Conservation (phyloP, 1,140 invertebrate genomes). For the Rhagoletis pomonella region DNA sequence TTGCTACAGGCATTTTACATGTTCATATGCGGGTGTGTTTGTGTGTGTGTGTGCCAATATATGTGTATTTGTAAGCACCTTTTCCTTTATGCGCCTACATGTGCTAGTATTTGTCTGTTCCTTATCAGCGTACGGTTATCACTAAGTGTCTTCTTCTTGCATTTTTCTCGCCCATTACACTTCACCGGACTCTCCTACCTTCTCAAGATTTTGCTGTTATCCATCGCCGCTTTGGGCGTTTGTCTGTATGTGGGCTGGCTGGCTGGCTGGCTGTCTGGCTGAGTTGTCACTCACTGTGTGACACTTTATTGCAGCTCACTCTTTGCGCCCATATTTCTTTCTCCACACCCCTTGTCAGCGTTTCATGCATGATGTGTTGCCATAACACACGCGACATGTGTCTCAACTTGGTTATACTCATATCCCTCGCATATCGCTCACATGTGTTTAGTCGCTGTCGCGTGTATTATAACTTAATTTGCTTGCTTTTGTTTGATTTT, state of each 20-base stretch:
- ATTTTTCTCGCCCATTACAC: neutral
- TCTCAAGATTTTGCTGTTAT: neutral
- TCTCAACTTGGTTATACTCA: conserved; percentile 16
- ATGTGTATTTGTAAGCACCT: too few species aligned
- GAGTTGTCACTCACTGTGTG: conserved; percentile 20
- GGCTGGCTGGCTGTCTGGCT: too few species aligned
- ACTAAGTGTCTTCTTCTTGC: conserved; percentile 27
- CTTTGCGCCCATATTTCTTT: neutral
- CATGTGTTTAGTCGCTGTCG: neutral
- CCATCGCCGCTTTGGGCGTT: neutral
- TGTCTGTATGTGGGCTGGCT: neutral
- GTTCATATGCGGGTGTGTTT: too few species aligned
- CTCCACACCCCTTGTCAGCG: neutral
- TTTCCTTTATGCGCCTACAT: neutral
- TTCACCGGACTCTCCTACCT: neutral
- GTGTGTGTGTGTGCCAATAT: neutral
- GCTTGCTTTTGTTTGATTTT: neutral
- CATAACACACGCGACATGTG: conserved; percentile 50
- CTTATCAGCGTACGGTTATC: conserved; percentile 22
- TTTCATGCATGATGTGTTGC: neutral
- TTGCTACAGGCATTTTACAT: neutral
- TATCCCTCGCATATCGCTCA: neutral
- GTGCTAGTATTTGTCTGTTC: neutral
- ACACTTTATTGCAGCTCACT: neutral
- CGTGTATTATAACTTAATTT: conserved; percentile 50